A percentile compares a stretch with the other conserved stretches of the same genome.
Conservation (phyloP, 2,797 vertebrate genomes). For the Cossypha dichroa region DNA sequence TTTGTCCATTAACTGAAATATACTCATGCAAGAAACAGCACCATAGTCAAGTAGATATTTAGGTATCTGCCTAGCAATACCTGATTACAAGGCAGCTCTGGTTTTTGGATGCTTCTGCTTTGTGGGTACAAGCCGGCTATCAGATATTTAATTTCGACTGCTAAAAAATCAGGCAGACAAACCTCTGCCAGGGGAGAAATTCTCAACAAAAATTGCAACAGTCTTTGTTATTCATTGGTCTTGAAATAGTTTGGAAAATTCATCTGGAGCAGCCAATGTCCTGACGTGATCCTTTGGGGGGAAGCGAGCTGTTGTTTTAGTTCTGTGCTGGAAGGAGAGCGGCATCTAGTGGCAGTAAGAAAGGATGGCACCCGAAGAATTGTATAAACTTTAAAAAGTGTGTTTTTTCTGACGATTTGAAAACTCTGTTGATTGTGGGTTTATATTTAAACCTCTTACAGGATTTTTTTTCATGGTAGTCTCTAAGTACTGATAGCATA, state of each 20-base stretch:
- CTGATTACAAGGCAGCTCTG: not conserved
- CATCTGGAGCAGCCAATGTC: not conserved
- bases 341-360: slow-evolving; percentile 24
- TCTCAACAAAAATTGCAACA: not conserved
- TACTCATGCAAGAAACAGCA: not conserved
- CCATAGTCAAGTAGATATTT: not conserved
- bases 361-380: not conserved
- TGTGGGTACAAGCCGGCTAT: not conserved
- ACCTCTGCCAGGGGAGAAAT: not conserved
- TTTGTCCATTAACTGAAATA: not conserved
- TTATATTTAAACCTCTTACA: not conserved
- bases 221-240: not conserved
- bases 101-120: not conserved
- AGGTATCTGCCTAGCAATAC: not conserved
- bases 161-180: not conserved
- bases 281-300: not conserved
- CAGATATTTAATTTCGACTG: not conserved
- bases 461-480: not conserved
- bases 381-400: not conserved
- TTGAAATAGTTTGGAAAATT: not conserved
- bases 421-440: not conserved
- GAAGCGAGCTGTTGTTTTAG: too few species aligned
- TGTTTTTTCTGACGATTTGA: not conserved
- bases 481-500: not conserved
- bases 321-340: not conserved